Percentiles rank a stretch among this genome's conserved stretches.
Evolutionary conservation across 2,888 invertebrate species (phyloP).

Genomic region (Drosophila acutilabella): DNA sequence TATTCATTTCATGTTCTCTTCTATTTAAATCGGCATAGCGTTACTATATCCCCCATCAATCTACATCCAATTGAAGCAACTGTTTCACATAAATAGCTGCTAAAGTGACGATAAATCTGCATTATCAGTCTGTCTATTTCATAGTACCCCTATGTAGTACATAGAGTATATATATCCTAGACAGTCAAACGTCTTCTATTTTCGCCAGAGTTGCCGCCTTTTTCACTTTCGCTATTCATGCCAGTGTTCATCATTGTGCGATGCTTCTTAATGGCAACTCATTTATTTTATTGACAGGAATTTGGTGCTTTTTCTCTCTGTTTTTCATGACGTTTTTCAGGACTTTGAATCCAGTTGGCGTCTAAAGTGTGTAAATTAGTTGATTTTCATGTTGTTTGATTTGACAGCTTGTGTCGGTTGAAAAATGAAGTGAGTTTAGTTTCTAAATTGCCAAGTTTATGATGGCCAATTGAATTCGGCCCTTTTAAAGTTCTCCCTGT

Average conservation of each 20-base stretch:
- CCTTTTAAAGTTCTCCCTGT: background rate
- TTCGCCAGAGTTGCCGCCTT: background rate
- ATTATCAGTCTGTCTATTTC: background rate
- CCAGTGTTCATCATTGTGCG: conserved; percentile 61
- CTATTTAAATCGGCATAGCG: background rate
- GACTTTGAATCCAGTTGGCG: conserved; percentile 42
- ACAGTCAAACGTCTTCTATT: background rate
- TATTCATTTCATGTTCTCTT: background rate
- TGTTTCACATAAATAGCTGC: conserved; percentile 3
- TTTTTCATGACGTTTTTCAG: conserved; percentile 3
- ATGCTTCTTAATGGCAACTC: conserved; percentile 59
- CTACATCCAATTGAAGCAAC: conserved; percentile 1
- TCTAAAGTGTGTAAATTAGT: conserved; percentile 72
- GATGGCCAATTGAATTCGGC: conserved; percentile 32
- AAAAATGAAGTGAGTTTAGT: conserved; percentile 50
- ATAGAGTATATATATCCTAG: background rate
- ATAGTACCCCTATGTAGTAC: background rate
- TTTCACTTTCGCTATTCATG: conserved; percentile 35
- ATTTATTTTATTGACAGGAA: conserved; percentile 76
- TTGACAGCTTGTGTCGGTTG: conserved; percentile 31
- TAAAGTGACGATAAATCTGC: conserved; percentile 6
- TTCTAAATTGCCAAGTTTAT: conserved; percentile 34
- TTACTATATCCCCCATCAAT: background rate
- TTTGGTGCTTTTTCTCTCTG: background rate
- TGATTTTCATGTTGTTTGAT: conserved; percentile 69